A percentile compares a stretch with the other conserved stretches of the same genome.
phyloP scores from a whole-genome alignment of 2,888 invertebrate genomes.

The Drosophila histrio region DNA sequence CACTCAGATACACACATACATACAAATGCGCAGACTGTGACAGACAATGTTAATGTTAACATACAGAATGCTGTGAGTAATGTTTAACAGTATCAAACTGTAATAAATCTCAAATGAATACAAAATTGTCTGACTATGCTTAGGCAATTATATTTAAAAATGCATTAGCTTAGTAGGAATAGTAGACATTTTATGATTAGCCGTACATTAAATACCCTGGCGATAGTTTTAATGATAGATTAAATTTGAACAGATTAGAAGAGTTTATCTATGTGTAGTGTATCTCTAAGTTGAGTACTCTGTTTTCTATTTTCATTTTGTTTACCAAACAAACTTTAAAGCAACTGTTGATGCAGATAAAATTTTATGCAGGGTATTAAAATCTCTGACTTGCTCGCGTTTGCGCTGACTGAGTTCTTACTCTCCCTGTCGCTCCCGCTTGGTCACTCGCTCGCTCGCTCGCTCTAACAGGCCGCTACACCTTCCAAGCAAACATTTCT shows the following conservation, averaged over 20 bases:
- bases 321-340: not conserved
- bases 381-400: constrained; percentile 16
- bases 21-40: not conserved
- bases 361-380: constrained; percentile 11
- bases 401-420: constrained; percentile 17
- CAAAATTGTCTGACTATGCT: not conserved
- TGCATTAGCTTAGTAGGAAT: not conserved
- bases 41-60: constrained; percentile 10
- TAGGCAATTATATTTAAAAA: not conserved
- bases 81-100: not conserved
- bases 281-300: not conserved
- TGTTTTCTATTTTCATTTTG: not conserved
- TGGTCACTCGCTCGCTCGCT: not conserved
- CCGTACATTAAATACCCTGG: not conserved
- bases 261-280: not conserved
- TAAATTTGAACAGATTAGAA: not conserved
- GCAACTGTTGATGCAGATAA: not conserved
- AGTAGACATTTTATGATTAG: not conserved
- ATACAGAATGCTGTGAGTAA: not conserved
- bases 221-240: not conserved
- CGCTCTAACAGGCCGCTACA: constrained; percentile 19
- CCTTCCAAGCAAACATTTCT: constrained; percentile 21
- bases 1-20: not conserved
- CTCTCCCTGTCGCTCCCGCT: constrained; percentile 7
- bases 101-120: not conserved